Conservation (phyloP, 2,797 vertebrate species). For the Takifugu ocellatus region DNA sequence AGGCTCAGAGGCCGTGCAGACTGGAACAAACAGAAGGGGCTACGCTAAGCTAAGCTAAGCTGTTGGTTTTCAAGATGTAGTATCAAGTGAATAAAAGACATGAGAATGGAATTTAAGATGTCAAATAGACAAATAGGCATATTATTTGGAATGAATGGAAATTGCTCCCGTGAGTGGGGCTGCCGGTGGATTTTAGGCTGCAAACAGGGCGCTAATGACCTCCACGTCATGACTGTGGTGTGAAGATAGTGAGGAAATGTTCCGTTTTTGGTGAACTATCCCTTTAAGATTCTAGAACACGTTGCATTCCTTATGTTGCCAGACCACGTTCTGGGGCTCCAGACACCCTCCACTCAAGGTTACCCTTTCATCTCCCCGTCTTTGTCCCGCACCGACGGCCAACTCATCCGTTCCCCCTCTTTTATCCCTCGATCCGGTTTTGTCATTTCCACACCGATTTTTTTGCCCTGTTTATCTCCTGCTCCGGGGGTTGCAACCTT, state of each 20-base stretch:
- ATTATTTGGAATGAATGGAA: conserved; percentile 18
- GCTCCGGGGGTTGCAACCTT: conserved; percentile 62
- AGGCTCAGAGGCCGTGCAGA: background rate
- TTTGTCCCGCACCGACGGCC: conserved; percentile 35
- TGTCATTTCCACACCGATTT: conserved; percentile 35
- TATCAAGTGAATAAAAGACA: background rate
- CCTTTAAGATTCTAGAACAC: too few species aligned
- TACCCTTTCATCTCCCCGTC: conserved; percentile 18
- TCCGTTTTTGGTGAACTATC: background rate
- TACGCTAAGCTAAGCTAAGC: conserved; percentile 18
- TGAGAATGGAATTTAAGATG: background rate
- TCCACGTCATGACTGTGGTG: too few species aligned
- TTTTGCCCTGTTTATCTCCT: conserved; percentile 28
- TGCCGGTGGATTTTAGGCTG: too few species aligned
- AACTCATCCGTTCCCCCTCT: conserved; percentile 35
- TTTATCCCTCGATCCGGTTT: conserved; percentile 1
- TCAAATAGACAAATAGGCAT: background rate
- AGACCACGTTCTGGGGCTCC: conserved; percentile 57
- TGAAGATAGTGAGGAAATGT: too few species aligned
- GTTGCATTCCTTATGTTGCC: conserved; percentile 20
- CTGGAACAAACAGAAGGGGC: background rate
- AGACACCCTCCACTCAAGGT: conserved; percentile 72
- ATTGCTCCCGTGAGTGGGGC: too few species aligned
- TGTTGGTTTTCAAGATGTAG: background rate
- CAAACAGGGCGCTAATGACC: too few species aligned